Evolutionary conservation across 30 jellyfish, hydroid and myxozoan genomes (phyloP).

Genomic region (Aurelia aurita complex sp. Pacific): DNA sequence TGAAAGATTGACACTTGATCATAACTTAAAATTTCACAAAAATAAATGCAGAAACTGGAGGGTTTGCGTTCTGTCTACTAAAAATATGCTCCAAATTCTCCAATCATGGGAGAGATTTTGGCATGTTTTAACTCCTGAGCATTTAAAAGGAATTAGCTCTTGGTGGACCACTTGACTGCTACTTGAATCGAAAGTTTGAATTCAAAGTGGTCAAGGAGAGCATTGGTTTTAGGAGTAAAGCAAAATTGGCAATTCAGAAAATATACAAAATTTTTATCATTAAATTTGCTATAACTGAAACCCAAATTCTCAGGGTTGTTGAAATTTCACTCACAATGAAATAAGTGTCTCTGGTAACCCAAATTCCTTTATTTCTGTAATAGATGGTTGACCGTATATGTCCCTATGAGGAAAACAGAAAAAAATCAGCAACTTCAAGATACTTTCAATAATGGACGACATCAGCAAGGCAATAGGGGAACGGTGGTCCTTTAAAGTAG

Average conservation of each 20-base stretch:
- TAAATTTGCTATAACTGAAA: too few species aligned
- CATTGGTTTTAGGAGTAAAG: too few species aligned
- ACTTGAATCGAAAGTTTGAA: too few species aligned
- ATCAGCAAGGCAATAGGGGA: not conserved
- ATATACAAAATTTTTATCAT: too few species aligned
- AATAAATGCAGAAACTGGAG: not conserved
- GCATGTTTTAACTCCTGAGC: too few species aligned
- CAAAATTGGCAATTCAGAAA: too few species aligned
- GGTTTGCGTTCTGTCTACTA: not conserved
- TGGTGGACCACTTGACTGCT: too few species aligned
- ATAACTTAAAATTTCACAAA: not conserved
- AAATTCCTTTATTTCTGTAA: conserved; percentile 35
- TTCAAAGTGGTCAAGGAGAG: too few species aligned
- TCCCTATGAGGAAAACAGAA: conserved; percentile 2
- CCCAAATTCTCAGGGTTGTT: not conserved
- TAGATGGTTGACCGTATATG: conserved; percentile 24
- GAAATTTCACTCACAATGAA: conserved; percentile 31
- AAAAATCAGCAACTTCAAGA: not conserved
- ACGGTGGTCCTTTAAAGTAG: too few species aligned
- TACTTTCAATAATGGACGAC: not conserved
- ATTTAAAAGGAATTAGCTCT: too few species aligned
- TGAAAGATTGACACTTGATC: not conserved
- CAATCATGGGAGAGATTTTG: too few species aligned
- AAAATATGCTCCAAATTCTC: too few species aligned
- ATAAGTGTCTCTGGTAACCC: conserved; percentile 37